Evolutionary conservation across 2,113 vertebrate species (phyloP).

Genomic region (Corythaixoides concolor): DNA sequence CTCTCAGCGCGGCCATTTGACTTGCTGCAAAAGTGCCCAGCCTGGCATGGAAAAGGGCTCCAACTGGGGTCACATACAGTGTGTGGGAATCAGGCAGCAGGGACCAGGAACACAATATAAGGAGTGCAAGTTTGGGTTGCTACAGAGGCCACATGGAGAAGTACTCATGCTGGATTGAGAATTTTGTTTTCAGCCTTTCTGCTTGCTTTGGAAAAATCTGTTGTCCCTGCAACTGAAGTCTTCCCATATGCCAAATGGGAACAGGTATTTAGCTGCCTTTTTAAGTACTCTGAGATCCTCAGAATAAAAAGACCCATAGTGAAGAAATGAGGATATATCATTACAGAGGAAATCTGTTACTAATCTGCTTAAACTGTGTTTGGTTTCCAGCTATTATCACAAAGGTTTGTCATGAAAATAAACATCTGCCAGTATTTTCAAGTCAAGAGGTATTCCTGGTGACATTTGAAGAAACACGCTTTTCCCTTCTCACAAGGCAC

Average conservation of each 20-base stretch:
- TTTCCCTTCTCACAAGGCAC: background rate
- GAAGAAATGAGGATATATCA: background rate
- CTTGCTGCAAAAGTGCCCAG: background rate
- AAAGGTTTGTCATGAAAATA: background rate
- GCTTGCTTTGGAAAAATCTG: background rate
- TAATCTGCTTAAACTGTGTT: background rate
- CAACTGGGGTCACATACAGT: background rate
- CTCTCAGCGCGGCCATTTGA: background rate
- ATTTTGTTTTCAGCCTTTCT: background rate
- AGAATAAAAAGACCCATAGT: background rate
- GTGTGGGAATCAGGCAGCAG: background rate
- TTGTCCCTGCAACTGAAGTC: background rate
- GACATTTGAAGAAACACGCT: background rate
- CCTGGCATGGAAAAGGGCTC: background rate
- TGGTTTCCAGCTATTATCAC: background rate
- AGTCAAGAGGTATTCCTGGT: background rate
- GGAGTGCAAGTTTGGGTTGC: background rate
- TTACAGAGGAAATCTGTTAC: background rate
- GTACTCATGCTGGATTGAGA: background rate
- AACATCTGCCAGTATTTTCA: constrained; percentile 29
- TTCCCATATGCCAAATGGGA: background rate
- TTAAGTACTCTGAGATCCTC: background rate
- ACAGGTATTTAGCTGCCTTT: background rate
- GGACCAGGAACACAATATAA: background rate
- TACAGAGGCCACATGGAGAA: background rate